phyloP scores from a whole-genome alignment of 2,797 vertebrate species.

The Phataginus tricuspis region DNA sequence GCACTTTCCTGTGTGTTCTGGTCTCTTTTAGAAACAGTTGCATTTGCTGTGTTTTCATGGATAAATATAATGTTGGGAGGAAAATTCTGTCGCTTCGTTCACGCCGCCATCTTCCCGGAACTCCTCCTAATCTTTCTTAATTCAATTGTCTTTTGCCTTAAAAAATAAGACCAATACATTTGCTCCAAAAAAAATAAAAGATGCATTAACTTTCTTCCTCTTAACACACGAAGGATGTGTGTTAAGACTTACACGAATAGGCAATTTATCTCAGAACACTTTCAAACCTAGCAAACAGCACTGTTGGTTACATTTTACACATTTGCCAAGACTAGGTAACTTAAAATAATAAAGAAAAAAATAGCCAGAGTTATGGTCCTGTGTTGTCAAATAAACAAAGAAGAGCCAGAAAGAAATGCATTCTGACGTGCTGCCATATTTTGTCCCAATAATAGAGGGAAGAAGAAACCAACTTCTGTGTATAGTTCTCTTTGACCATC shows the following conservation, averaged over 20 bases:
- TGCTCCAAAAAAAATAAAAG: background rate
- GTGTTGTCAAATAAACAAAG: background rate
- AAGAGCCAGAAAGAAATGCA: slow-evolving; percentile 28
- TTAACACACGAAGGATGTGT: background rate
- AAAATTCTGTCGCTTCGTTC: too few relatives aligned
- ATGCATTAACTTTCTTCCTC: background rate
- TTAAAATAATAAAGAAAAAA: background rate
- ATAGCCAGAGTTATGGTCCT: background rate
- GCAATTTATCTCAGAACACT: background rate
- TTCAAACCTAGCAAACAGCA: slow-evolving; percentile 12
- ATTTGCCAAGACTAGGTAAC: background rate
- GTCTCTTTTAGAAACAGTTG: too few relatives aligned
- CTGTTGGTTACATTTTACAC: background rate
- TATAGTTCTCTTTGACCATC: background rate
- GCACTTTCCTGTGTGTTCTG: too few relatives aligned
- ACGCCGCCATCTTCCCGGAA: too few relatives aligned
- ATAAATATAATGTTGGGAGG: too few relatives aligned
- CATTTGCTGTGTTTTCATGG: too few relatives aligned
- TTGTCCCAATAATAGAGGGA: background rate
- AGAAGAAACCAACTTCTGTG: background rate
- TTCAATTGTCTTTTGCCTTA: background rate
- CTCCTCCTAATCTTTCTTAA: background rate
- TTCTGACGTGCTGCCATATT: background rate
- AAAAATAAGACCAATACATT: slow-evolving; percentile 20
- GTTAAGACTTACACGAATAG: background rate